Base-by-base conservation (phyloP, 2,888 invertebrate genomes). In the Ceriagrion tenellum region DNA sequence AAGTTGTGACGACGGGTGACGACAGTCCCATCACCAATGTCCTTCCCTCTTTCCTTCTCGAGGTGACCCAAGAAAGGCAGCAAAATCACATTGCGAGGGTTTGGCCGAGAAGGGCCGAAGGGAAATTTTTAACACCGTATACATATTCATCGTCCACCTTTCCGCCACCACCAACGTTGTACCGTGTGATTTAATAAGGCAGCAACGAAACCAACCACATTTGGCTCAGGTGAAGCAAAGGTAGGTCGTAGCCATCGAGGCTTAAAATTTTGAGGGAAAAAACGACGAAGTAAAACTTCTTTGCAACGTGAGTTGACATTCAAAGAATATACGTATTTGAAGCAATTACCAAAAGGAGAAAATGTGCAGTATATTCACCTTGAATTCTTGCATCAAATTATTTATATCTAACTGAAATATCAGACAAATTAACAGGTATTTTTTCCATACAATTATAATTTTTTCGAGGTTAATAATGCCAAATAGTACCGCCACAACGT, bases 91-190 rank as follows among this genome's bases (percentile, higher is more conserved):
- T 81, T 81, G 30, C 13, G 81, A 81, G 81, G 35, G 81, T 30
- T 81, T 6, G 81, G 30, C 81, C 81, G 81, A 35, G 35, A 18
- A 59, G 81, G 16, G 35, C 30, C 30, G 81, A 16, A n/a, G 81
- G 6, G 35, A 81, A 26, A 35, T 81, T 81, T 81, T 81, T 81
- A 16, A 81, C 81, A 35, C 81, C 0, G 12, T 18, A 81, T 81
- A 35, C 81, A 81, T 81, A 81, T 81, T 81, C 81, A 81, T 81
- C 35, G 81, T 35, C 35, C 81, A 69, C 81, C 81, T 81, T 81
- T 35, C 81, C 35, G 30, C 16, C 30, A 30, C 30, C 81, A 20
- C 12, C 18, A 13, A 18, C 81, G 35, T 81, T 35, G 16, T 16
- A 13, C 81, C 35, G n/a, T 30, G 81, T 35, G 81, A 81, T 81